Evolutionary conservation across 1,140 invertebrate species (phyloP).

Genomic region (Zophobas morio): DNA sequence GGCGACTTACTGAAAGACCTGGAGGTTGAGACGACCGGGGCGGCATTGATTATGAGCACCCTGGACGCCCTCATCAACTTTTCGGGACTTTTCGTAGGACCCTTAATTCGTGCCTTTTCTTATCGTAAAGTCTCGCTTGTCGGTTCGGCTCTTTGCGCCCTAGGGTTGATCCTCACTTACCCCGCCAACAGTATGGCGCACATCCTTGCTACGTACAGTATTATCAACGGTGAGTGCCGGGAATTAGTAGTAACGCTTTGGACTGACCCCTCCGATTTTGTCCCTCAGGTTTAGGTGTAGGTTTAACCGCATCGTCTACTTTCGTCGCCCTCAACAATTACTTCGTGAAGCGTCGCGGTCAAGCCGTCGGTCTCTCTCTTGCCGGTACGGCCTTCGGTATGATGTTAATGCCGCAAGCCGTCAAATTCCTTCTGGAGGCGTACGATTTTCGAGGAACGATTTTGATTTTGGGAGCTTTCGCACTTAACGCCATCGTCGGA

Average conservation of each 20-base stretch:
- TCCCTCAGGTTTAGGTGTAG: constrained; percentile 76
- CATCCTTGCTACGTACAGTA: constrained; percentile 81
- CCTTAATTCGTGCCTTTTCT: constrained; percentile 80
- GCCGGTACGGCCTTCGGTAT: constrained; percentile 83
- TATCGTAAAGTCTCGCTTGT: constrained; percentile 81
- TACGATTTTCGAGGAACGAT: constrained; percentile 78
- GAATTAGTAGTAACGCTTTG: not conserved
- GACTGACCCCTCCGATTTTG: not conserved
- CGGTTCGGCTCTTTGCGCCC: constrained; percentile 76
- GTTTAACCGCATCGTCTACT: constrained; percentile 78
- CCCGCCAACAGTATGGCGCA: constrained; percentile 80
- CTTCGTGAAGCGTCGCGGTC: constrained; percentile 80
- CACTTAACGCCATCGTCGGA: constrained; percentile 77
- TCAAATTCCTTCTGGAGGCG: constrained; percentile 73
- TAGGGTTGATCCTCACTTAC: constrained; percentile 78
- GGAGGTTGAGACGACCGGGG: constrained; percentile 78
- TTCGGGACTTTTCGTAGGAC: constrained; percentile 82
- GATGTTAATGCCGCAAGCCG: constrained; percentile 82
- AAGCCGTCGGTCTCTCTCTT: constrained; percentile 82
- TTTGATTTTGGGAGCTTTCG: constrained; percentile 76
- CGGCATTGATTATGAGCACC: constrained; percentile 80
- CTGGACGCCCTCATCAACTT: constrained; percentile 83
- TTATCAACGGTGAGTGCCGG: constrained; percentile 77
- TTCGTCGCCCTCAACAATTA: constrained; percentile 83
- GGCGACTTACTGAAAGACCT: constrained; percentile 78